Conservation (phyloP, 2,113 vertebrate species). For the Clarias magur region DNA sequence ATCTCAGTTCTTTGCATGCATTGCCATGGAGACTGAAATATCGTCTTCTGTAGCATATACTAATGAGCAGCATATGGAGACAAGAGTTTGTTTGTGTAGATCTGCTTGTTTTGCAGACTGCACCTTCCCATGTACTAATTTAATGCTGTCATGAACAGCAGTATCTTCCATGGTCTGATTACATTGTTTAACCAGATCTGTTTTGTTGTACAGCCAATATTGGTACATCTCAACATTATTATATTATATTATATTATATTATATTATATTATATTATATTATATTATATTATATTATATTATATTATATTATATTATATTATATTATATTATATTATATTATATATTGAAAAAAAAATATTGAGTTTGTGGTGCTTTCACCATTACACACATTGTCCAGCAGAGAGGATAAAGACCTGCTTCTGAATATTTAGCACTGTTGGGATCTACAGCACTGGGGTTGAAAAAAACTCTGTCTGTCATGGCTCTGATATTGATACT, state of each 20-base stretch:
- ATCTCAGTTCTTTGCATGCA: neutral
- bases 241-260: too few species aligned
- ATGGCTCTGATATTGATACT: neutral
- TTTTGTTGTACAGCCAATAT: neutral
- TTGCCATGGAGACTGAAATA: neutral
- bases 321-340: too few species aligned
- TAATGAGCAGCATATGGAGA: neutral
- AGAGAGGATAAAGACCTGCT: constrained; percentile 7
- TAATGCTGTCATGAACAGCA: neutral
- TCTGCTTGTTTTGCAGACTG: neutral
- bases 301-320: too few species aligned
- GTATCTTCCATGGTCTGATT: neutral
- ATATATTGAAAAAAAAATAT: neutral
- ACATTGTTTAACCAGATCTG: neutral
- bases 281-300: too few species aligned
- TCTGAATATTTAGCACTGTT: neutral
- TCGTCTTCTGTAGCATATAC: neutral
- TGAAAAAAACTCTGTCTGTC: neutral
- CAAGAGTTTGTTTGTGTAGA: neutral
- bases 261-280: too few species aligned
- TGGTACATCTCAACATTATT: neutral
- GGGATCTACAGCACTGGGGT: neutral
- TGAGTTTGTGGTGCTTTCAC: neutral
- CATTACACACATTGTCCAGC: neutral
- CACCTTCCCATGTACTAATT: neutral